phyloP scores from a whole-genome alignment of 2,113 vertebrate genomes.

The Coptodon rendalli region DNA sequence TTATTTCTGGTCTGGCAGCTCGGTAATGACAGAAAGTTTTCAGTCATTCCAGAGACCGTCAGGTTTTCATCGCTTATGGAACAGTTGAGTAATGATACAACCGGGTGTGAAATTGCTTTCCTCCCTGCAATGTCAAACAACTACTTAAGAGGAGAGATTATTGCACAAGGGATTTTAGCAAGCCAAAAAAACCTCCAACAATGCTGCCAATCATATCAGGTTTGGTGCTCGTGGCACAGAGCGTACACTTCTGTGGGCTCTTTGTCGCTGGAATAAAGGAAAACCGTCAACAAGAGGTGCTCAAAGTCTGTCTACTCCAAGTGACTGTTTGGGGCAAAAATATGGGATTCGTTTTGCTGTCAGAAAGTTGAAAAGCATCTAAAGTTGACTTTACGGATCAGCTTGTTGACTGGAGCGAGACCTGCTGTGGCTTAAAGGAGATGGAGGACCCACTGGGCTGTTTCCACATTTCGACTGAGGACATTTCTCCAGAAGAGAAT shows the following conservation, averaged over 20 bases:
- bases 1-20: constrained; percentile 15
- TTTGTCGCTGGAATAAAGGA: background rate
- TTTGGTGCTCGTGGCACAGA: background rate
- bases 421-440: background rate
- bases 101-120: background rate
- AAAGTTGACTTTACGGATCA: background rate
- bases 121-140: constrained; percentile 1
- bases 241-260: background rate
- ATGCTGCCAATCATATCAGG: background rate
- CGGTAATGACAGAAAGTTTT: background rate
- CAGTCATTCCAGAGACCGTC: background rate
- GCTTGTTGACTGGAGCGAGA: background rate
- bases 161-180: background rate
- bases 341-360: background rate
- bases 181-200: background rate
- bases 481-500: constrained; percentile 28
- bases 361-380: background rate
- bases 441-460: background rate
- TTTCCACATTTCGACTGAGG: background rate
- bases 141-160: background rate
- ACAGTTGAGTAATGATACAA: background rate
- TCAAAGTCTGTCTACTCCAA: background rate
- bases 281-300: background rate
- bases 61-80: background rate
- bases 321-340: background rate